phyloP scores from a whole-genome alignment of 2,888 invertebrate species.

The Bimastos eiseni region DNA sequence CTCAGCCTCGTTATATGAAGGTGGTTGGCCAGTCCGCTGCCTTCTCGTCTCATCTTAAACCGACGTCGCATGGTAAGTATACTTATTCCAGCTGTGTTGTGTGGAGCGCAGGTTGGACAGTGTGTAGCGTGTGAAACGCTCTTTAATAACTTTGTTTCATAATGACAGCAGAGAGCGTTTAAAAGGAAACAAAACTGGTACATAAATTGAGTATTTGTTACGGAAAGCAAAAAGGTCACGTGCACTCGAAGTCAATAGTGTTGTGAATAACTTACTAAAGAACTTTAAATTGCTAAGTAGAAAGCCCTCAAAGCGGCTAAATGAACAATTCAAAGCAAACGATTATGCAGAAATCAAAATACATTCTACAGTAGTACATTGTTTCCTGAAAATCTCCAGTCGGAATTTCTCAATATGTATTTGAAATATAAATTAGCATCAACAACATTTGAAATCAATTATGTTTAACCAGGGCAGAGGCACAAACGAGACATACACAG shows the following conservation, averaged over 20 bases:
- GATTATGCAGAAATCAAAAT: background rate
- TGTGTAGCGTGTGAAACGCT: background rate
- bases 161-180: too few species aligned
- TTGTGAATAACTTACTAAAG: background rate
- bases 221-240: background rate
- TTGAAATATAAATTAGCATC: background rate
- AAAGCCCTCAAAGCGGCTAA: background rate
- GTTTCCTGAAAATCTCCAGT: background rate
- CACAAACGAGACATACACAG: background rate
- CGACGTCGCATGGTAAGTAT: too few species aligned
- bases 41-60: too few species aligned
- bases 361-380: background rate
- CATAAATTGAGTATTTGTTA: background rate
- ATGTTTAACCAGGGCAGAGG: background rate
- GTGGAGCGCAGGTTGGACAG: too few species aligned
- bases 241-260: background rate
- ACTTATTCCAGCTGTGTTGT: too few species aligned
- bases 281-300: background rate
- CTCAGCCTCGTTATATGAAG: too few species aligned
- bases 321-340: background rate
- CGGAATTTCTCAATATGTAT: background rate
- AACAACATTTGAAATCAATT: background rate
- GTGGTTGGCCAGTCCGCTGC: too few species aligned
- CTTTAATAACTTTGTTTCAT: background rate
- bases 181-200: too few species aligned